Percentiles rank a stretch among this genome's conserved stretches.
phyloP scores from a whole-genome alignment of 2,888 invertebrate genomes.

The Trachelus troglodyta region DNA sequence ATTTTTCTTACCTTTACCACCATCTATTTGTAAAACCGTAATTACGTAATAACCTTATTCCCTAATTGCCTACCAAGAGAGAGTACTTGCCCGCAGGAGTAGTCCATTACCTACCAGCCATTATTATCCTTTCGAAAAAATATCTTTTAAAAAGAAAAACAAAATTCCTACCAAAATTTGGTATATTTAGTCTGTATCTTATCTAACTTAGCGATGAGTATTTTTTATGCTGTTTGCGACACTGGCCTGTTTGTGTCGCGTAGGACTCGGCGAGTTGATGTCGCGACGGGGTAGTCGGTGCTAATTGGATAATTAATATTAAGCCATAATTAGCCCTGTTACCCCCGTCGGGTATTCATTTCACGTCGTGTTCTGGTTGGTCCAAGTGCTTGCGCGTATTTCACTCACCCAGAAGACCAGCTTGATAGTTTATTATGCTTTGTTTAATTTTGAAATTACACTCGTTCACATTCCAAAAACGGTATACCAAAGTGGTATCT shows the following conservation, averaged over 20 bases:
- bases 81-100: background rate
- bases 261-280: constrained; percentile 1
- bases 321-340: constrained; percentile 52
- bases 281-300: constrained; percentile 14
- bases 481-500: too few relatives aligned
- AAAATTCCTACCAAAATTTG: too few relatives aligned
- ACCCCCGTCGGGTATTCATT: constrained; percentile 46
- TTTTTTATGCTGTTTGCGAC: constrained; percentile 22
- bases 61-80: constrained; percentile 14
- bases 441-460: too few relatives aligned
- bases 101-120: too few relatives aligned
- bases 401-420: background rate
- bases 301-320: constrained; percentile 58
- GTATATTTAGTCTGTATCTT: background rate
- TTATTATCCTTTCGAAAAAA: too few relatives aligned
- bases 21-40: constrained; percentile 40
- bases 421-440: too few relatives aligned
- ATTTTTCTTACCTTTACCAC: constrained; percentile 30
- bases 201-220: background rate
- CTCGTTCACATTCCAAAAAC: too few relatives aligned
- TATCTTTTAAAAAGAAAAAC: too few relatives aligned
- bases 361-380: constrained; percentile 47
- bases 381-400: constrained; percentile 28
- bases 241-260: constrained; percentile 13
- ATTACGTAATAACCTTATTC: constrained; percentile 42